Conservation (phyloP, 2,797 vertebrate genomes). For the Luscinia megarhynchos region DNA sequence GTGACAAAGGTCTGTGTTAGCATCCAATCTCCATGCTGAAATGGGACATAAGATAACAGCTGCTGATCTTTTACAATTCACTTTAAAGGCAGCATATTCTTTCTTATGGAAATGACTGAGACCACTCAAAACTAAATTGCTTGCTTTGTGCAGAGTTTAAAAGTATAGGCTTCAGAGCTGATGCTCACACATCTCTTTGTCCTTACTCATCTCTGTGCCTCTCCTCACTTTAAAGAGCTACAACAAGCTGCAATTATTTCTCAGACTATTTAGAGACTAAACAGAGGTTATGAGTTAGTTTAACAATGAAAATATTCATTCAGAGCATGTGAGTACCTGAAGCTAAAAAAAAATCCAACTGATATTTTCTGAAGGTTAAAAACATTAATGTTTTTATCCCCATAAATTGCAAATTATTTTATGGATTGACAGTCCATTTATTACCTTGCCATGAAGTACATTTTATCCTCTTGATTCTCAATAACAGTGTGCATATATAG, state of each 20-base stretch:
- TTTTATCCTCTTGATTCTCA: constrained; percentile 24
- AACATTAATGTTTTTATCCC: background rate
- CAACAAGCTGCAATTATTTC: background rate
- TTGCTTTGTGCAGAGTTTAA: constrained; percentile 17
- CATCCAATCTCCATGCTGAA: background rate
- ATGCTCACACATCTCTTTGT: background rate
- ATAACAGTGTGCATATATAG: background rate
- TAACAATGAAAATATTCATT: constrained; percentile 10
- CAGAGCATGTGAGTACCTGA: background rate
- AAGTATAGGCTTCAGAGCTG: background rate
- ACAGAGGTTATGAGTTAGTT: background rate
- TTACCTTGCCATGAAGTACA: background rate
- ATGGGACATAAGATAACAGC: background rate
- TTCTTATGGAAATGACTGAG: constrained; percentile 22
- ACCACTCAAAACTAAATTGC: background rate
- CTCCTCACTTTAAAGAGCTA: background rate
- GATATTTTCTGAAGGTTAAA: constrained; percentile 35
- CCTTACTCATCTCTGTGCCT: background rate
- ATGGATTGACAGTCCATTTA: background rate
- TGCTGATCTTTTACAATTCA: background rate
- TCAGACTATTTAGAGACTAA: constrained; percentile 1
- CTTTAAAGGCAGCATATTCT: background rate
- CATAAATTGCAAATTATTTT: constrained; percentile 5
- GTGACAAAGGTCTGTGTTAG: background rate
- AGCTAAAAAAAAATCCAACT: background rate